A percentile compares a stretch with the other conserved stretches of the same genome.
phyloP scores from a whole-genome alignment of 1,140 invertebrate species.

The Hypsibius dujardini region DNA sequence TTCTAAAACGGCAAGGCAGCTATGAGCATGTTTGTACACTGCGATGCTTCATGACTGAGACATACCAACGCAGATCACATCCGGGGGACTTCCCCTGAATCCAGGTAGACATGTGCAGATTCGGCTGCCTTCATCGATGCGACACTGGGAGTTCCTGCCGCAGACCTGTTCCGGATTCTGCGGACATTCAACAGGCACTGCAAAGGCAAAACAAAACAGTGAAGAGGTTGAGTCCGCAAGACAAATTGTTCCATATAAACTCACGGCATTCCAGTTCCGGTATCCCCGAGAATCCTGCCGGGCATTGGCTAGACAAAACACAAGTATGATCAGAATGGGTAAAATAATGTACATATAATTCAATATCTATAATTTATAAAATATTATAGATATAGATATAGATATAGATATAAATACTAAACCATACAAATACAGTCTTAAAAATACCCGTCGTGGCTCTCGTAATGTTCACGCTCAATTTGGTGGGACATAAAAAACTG shows the following conservation, averaged over 20 bases:
- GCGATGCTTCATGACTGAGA: too few relatives aligned
- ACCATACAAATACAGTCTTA: too few relatives aligned
- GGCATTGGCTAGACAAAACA: conserved; percentile 21
- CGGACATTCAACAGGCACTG: conserved; percentile 15
- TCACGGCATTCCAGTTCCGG: conserved; percentile 6
- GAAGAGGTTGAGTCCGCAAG: not conserved
- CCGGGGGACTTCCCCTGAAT: conserved; percentile 47
- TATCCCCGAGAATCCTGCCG: conserved; percentile 12
- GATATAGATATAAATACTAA: too few relatives aligned
- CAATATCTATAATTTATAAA: too few relatives aligned
- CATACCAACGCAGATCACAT: conserved; percentile 51
- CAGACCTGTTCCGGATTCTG: not conserved
- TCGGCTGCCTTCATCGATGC: conserved; percentile 22
- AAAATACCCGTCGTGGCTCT: too few relatives aligned
- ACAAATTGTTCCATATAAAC: conserved; percentile 15
- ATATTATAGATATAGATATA: too few relatives aligned
- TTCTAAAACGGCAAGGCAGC: too few relatives aligned
- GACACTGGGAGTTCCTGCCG: not conserved
- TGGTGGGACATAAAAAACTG: too few relatives aligned
- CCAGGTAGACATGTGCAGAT: conserved; percentile 55
- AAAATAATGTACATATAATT: too few relatives aligned
- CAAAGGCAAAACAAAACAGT: conserved; percentile 20
- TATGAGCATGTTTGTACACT: too few relatives aligned
- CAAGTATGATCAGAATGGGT: too few relatives aligned
- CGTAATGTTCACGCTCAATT: too few relatives aligned